Base-by-base conservation (phyloP, 2,888 invertebrate species). In the Chaitophorus viminalis region DNA sequence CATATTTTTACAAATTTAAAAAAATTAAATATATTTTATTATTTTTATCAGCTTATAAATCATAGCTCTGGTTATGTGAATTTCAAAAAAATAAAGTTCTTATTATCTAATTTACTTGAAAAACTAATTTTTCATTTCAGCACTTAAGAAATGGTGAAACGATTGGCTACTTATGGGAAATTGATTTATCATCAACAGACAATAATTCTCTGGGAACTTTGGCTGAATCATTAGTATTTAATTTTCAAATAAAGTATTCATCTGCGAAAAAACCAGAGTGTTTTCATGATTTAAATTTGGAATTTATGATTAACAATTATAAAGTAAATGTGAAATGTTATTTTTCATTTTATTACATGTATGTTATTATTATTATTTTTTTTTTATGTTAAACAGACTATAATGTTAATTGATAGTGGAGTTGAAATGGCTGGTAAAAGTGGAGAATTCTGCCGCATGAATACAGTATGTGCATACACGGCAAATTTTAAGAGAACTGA, bases 381-480 rank as follows among this genome's bases (percentile, higher is more conserved):
- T 46, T 2, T 8, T 6, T 52, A 36, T 75, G 21, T 85, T 36
- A 8, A 74, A 81, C 18, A 87, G 87, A 87, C 87, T 25, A 9
- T 81, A 46, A 39, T 87, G 21, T 70, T 87, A 46, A 81, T 87
- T n/a, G 79, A 87, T 81, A 87, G 81, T 87, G 79, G 74, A 65
- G 81, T 87, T 65, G 87, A 87, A 81, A 74, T 87, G 46, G 79
- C 87, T 17, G 78, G 81, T 65, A 87, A 87, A 87, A 87, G 39
- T 87, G 87, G 87, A 46, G 98, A 98, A 91, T 95, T 97, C 91
- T 98, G 97, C 91, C 94, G 97, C 86, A 95, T 97, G 74, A 97
- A 97, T 89, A 95, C 95, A 89, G 95, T 97, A 91, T 98, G 98
- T 92, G 95, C 95, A 92, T 92, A 96, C 90, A 95, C 95, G 91